These are phyloP conservation scores for Anabas testudineus DNA, from an alignment of 2,797 vertebrate genomes.

Conservation along the genomic window DNA sequence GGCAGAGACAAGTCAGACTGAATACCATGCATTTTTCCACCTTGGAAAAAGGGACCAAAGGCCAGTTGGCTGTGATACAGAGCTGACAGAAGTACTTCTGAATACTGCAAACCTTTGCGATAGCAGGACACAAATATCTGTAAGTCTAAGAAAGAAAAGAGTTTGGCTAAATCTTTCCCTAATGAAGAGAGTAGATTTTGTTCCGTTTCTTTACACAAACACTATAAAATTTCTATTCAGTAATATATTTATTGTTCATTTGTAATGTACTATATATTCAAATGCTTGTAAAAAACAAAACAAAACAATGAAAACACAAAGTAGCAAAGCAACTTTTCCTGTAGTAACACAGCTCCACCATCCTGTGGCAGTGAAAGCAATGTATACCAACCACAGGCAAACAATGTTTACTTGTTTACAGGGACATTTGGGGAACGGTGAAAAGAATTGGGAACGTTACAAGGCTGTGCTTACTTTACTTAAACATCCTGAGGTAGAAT, in stretches of 20 bases:
- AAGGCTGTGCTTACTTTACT: too few species aligned
- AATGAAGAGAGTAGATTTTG: background rate
- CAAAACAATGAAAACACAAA: background rate
- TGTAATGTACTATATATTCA: too few species aligned
- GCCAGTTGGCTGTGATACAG: constrained; percentile 66
- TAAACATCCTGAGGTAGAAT: too few species aligned
- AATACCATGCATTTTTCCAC: constrained; percentile 73
- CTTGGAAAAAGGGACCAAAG: constrained; percentile 71
- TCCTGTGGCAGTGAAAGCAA: constrained; percentile 37
- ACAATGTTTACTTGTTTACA: too few species aligned
- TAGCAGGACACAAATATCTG: background rate
- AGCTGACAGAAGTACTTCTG: constrained; percentile 4
- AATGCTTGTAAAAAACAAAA: background rate
- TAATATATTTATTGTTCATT: too few species aligned
- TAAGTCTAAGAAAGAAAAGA: background rate
- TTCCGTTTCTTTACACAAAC: background rate
- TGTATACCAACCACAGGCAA: too few species aligned
- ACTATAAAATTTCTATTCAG: too few species aligned
- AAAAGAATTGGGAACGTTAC: too few species aligned
- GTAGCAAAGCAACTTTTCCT: background rate
- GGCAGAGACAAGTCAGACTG: constrained; percentile 34
- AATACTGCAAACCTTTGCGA: constrained; percentile 6
- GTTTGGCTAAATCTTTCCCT: background rate
- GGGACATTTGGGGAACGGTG: too few species aligned
- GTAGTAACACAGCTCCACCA: constrained; percentile 45